Evolutionary conservation across 2,797 vertebrate species (phyloP).

Genomic region (Muraenolepis orangiensis): DNA sequence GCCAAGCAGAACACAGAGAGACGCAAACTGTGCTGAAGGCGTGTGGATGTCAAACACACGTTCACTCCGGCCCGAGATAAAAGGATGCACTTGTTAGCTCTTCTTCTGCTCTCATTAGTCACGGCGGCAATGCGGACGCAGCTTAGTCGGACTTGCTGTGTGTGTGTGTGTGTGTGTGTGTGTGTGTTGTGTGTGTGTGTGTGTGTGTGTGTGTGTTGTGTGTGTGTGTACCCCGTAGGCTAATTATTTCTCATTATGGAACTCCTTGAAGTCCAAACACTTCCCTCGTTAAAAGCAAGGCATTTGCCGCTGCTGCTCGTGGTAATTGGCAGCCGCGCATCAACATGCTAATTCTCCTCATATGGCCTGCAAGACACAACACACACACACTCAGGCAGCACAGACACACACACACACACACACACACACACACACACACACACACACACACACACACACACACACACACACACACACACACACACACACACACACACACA

Average conservation of each 20-base stretch:
- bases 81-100: no score
- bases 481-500: no score
- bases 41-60: no score
- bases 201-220: neutral
- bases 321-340: constrained; percentile 24
- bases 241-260: constrained; percentile 40
- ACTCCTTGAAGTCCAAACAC: constrained; percentile 17
- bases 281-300: constrained; percentile 14
- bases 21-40: no score
- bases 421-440: constrained; percentile 23
- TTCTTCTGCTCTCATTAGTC: no score
- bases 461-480: constrained; percentile 24
- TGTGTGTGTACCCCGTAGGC: constrained; percentile 7
- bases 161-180: neutral
- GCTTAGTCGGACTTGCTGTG: constrained; percentile 27
- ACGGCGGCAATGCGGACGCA: no score
- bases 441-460: constrained; percentile 23
- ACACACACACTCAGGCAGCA: no score
- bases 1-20: no score
- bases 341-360: constrained; percentile 24
- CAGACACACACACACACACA: constrained; percentile 22
- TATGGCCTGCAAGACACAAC: constrained; percentile 24
- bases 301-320: constrained; percentile 12
- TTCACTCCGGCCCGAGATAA: no score
- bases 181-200: neutral